Conservation (phyloP, 2,888 invertebrate genomes). For the Patella depressa region DNA sequence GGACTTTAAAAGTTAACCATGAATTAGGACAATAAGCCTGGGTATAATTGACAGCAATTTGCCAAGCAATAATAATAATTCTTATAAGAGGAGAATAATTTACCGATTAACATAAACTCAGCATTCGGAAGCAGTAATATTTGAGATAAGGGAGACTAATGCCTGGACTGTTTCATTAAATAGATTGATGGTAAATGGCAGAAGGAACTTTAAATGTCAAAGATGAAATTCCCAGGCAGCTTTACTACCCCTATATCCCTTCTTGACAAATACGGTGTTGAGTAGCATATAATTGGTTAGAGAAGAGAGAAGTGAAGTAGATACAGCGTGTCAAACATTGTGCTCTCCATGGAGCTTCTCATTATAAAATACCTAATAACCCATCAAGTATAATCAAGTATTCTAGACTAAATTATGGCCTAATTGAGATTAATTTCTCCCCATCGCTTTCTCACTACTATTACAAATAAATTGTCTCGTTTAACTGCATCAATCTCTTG, state of each 20-base stretch:
- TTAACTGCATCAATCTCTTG: too few species aligned
- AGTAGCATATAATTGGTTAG: neutral
- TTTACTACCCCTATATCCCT: slow-evolving; percentile 7
- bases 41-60: slow-evolving; percentile 5
- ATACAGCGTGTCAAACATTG: too few species aligned
- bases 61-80: slow-evolving; percentile 9
- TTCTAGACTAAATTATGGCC: slow-evolving; percentile 23
- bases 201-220: slow-evolving; percentile 30
- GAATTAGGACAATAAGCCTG: neutral
- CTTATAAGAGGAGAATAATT: slow-evolving; percentile 11
- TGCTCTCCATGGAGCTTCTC: too few species aligned
- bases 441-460: neutral
- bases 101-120: slow-evolving; percentile 9
- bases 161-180: slow-evolving; percentile 5
- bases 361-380: slow-evolving; percentile 14
- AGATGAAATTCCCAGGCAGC: slow-evolving; percentile 25
- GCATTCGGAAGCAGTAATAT: slow-evolving; percentile 10
- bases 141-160: slow-evolving; percentile 2
- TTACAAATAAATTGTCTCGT: too few species aligned
- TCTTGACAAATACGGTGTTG: neutral
- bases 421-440: slow-evolving; percentile 31
- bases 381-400: slow-evolving; percentile 31
- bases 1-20: neutral
- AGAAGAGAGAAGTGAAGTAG: too few species aligned
- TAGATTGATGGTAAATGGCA: slow-evolving; percentile 24